Conservation (phyloP, 2,113 vertebrate genomes). For the Campylomormyrus numenius region DNA sequence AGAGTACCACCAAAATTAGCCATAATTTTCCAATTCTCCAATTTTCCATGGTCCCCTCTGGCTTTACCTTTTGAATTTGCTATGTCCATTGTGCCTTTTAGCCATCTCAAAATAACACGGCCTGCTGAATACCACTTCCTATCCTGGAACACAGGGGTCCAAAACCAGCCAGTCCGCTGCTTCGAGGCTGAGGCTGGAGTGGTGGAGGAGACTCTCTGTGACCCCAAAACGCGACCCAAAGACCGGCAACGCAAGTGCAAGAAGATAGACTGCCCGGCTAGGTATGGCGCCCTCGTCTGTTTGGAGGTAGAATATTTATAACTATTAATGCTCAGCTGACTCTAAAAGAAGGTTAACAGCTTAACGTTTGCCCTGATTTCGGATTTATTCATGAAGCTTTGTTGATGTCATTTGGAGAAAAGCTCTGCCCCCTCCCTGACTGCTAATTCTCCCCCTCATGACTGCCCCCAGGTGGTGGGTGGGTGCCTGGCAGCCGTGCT, state of each 20-base stretch:
- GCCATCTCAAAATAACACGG: neutral
- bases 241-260: conserved; percentile 77
- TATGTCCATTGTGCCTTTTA: neutral
- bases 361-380: neutral
- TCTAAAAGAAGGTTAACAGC: neutral
- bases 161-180: conserved; percentile 72
- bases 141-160: conserved; percentile 60
- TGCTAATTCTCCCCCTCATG: neutral
- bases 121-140: neutral
- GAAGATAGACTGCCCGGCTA: conserved; percentile 80
- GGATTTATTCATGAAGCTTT: neutral
- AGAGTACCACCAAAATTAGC: neutral
- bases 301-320: neutral
- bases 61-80: neutral
- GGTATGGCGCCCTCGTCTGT: conserved; percentile 48
- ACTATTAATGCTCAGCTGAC: neutral
- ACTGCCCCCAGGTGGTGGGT: conserved; percentile 81
- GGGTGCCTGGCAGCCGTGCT: conserved; percentile 90
- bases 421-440: too few relatives aligned
- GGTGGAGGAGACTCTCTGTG: conserved; percentile 77
- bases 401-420: neutral
- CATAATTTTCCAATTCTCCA: neutral
- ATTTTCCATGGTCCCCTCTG: neutral
- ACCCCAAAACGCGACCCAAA: conserved; percentile 66
- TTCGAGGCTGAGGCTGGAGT: conserved; percentile 65